A percentile compares a stretch with the other conserved stretches of the same genome.
phyloP scores from a whole-genome alignment of 2,888 invertebrate species.

The Calliphora vomitoria region DNA sequence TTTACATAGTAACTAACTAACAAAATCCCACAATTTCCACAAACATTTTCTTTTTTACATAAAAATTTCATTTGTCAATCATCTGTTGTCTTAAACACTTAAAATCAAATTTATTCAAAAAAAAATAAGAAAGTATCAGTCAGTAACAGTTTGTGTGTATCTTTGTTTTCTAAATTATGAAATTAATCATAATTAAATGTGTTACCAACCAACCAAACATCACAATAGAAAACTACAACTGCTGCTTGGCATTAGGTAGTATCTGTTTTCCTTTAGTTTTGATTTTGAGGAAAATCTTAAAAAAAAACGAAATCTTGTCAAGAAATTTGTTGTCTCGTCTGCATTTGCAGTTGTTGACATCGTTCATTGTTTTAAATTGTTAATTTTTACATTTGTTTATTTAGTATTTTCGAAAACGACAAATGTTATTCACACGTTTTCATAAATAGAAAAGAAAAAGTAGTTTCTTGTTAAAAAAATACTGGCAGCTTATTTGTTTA shows the following conservation, averaged over 20 bases:
- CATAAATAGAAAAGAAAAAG: neutral
- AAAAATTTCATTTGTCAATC: constrained; percentile 46
- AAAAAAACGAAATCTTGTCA: constrained; percentile 52
- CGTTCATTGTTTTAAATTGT: constrained; percentile 70
- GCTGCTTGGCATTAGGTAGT: neutral
- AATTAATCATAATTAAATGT: constrained; percentile 65
- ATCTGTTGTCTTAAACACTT: constrained; percentile 56
- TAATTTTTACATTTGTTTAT: constrained; percentile 63
- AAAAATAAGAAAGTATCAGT: constrained; percentile 26
- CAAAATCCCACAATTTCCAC: neutral
- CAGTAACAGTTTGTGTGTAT: constrained; percentile 23
- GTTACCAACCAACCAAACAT: constrained; percentile 43
- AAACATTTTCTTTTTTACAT: neutral
- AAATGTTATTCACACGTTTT: constrained; percentile 46
- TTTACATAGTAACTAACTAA: too few species aligned
- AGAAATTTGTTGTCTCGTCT: constrained; percentile 62
- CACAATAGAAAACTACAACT: constrained; percentile 7
- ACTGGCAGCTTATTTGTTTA: constrained; percentile 2
- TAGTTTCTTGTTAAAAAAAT: constrained; percentile 15
- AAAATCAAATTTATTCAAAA: constrained; percentile 63
- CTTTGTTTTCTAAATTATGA: constrained; percentile 39
- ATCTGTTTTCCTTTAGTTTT: constrained; percentile 20
- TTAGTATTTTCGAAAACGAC: constrained; percentile 44
- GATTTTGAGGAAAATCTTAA: constrained; percentile 20
- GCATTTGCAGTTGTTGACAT: constrained; percentile 70